phyloP scores from a whole-genome alignment of 2,888 invertebrate genomes.

The Trisateles emortualis region DNA sequence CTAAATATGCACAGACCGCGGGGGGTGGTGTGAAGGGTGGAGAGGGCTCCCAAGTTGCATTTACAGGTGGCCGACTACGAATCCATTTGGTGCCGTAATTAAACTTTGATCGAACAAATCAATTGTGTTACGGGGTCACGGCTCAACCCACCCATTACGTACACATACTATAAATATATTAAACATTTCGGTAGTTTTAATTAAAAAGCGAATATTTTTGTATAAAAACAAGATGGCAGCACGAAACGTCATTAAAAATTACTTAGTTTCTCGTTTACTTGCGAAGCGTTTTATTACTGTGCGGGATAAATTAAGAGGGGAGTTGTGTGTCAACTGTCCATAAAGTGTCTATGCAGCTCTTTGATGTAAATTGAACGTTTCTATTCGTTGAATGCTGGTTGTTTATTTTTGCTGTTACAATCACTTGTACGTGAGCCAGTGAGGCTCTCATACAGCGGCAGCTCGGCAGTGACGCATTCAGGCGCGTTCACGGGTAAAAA shows the following conservation, averaged over 20 bases:
- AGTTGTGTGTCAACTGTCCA: not conserved
- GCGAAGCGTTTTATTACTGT: not conserved
- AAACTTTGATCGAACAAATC: conserved; percentile 41
- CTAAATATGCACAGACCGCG: conserved; percentile 28
- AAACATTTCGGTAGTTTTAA: too few species aligned
- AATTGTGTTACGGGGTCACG: conserved; percentile 30
- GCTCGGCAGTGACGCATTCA: conserved; percentile 12
- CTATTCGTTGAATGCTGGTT: conserved; percentile 22
- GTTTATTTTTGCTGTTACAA: conserved; percentile 38
- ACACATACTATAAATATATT: not conserved
- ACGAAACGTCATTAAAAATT: not conserved
- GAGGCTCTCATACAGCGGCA: conserved; percentile 9
- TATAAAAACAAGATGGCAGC: not conserved
- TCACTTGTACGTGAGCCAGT: conserved; percentile 27
- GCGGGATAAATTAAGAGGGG: not conserved
- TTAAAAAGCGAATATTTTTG: too few species aligned
- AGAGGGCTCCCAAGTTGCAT: conserved; percentile 19
- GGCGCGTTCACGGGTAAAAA: conserved; percentile 28
- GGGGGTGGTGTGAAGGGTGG: not conserved
- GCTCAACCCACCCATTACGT: not conserved
- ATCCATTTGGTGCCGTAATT: conserved; percentile 37
- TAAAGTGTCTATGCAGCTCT: conserved; percentile 24
- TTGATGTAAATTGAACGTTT: conserved; percentile 26
- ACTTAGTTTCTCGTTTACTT: conserved; percentile 3
- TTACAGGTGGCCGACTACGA: conserved; percentile 41